Base-by-base conservation (phyloP, 2,888 invertebrate genomes). In the Stenodera caucasica region DNA sequence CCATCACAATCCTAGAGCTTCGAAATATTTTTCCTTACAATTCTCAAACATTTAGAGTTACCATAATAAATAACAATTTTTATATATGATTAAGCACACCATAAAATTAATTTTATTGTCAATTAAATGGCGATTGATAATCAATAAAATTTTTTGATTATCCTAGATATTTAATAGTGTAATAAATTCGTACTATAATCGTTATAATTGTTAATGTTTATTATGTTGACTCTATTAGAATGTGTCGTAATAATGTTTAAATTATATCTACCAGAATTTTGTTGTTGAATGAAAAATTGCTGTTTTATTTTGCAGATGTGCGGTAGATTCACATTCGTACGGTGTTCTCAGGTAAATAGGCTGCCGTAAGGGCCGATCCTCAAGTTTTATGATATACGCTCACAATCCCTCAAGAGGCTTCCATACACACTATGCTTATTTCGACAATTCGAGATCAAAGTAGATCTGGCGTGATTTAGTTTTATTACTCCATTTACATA, bases 281-380 rank as follows among this genome's bases (percentile, higher is more conserved):
- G 2, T 8, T 37, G 8, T 32, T 8, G 58, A 29, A 14, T 49
- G 32, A 54, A 35, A 23, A 57, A 54, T 51, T 55, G 49, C 15
- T 58, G 58, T 60, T 66, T 64, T 66, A 66, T 66, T 64, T 64
- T 60, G 53, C 21, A 58, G 52, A 49, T 35, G 45, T 63, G 59
- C 52, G 49, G 53, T 54, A 59, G 67, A 71, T 72, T 72, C 68
- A 65, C 66, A 73, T 72, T 72, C 71, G 55, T 64, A 58, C 35
- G 65, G 66, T 68, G 73, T 70, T 68, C 61, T 49, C 72, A 73
- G 73, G 73, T 73, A 72, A 72, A 73, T 73, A 72, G 71, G 69
- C 69, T 64, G 69, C 70, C 64, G 66, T 70, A 67, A 71, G 69
- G 70, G 70, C 66, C 68, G 67, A 69, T 68, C 65, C 67, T 67